These are phyloP conservation scores for Noctua janthina DNA, from an alignment of 2,888 invertebrate genomes.

Conservation along the genomic window DNA sequence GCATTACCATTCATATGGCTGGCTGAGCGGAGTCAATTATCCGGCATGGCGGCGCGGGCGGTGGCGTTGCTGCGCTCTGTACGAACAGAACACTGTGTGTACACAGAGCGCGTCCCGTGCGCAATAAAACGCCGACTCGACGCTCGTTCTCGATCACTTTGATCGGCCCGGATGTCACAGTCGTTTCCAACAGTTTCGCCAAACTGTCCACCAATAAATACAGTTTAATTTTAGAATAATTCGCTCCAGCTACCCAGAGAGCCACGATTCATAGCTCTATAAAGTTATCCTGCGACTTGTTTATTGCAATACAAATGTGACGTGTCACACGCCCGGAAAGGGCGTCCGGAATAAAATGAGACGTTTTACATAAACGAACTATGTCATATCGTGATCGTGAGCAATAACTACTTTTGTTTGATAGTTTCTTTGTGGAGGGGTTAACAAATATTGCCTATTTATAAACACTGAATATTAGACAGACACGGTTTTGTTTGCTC, in stretches of 20 bases:
- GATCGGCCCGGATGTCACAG: constrained; percentile 87
- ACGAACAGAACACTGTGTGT: constrained; percentile 2
- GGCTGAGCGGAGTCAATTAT: constrained; percentile 69
- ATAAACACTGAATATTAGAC: constrained; percentile 39
- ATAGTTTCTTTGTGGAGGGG: constrained; percentile 57
- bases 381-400: constrained; percentile 60
- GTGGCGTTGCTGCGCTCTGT: constrained; percentile 3
- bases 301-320: constrained; percentile 76
- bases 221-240: constrained; percentile 85
- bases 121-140: constrained; percentile 79
- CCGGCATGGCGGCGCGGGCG: constrained; percentile 57
- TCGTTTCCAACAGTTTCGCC: constrained; percentile 79
- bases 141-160: constrained; percentile 85
- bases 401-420: constrained; percentile 58
- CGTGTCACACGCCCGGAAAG: constrained; percentile 67
- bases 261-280: constrained; percentile 78
- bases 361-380: constrained; percentile 60
- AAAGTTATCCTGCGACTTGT: constrained; percentile 77
- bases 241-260: constrained; percentile 77
- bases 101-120: constrained; percentile 33
- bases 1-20: constrained; percentile 68
- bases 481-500: constrained; percentile 14
- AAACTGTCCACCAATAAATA: constrained; percentile 80
- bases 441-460: constrained; percentile 55
- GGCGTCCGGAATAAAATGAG: constrained; percentile 68